Conservation (phyloP, 2,888 invertebrate species). For the Melieria crassipennis region DNA sequence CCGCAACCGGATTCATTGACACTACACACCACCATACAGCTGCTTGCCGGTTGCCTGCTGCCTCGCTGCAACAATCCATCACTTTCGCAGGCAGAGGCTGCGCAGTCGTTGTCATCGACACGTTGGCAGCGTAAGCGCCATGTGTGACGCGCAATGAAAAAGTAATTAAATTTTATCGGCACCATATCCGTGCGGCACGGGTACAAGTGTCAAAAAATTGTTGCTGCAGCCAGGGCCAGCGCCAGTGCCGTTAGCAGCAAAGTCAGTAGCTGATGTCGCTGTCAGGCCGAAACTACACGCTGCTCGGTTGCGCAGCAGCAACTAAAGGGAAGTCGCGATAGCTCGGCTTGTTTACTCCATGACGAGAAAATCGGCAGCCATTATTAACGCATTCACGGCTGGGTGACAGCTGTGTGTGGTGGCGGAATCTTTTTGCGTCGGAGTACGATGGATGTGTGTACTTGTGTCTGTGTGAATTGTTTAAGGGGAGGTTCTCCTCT, state of each 20-base stretch:
- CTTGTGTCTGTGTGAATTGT: too few species aligned
- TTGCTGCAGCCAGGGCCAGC: constrained; percentile 21
- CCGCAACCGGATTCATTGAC: constrained; percentile 5
- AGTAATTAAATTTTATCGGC: constrained; percentile 62
- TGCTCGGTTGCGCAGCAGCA: too few species aligned
- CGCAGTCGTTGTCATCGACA: too few species aligned
- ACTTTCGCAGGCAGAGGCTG: too few species aligned
- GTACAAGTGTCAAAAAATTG: constrained; percentile 37
- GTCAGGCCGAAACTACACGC: too few species aligned
- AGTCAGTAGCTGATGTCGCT: neutral
- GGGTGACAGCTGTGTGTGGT: constrained; percentile 38
- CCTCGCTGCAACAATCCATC: neutral
- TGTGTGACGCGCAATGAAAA: constrained; percentile 58
- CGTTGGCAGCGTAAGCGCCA: neutral
- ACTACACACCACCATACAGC: neutral
- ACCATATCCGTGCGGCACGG: constrained; percentile 14
- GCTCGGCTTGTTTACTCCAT: too few species aligned
- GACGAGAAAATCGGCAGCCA: constrained; percentile 28
- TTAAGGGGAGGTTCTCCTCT: too few species aligned
- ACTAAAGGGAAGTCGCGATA: too few species aligned
- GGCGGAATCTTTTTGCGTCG: too few species aligned
- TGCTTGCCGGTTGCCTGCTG: neutral
- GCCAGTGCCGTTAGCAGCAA: neutral
- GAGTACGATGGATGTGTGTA: too few species aligned
- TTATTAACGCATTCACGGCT: constrained; percentile 46